These are phyloP conservation scores for Eubasilissa regina DNA, from an alignment of 1,140 invertebrate genomes.

Conservation along the genomic window DNA sequence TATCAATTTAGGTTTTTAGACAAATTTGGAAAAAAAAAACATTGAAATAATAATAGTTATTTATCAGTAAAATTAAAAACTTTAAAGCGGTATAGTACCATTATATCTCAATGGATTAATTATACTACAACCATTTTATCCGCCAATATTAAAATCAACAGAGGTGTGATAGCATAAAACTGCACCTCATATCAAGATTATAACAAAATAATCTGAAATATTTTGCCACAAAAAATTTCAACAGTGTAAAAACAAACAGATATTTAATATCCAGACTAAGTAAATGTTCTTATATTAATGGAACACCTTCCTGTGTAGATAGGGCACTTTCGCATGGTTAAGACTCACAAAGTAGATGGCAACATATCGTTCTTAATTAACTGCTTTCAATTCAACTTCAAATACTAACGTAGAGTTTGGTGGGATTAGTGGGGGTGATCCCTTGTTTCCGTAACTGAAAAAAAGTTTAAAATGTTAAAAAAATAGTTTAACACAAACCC, in stretches of 20 bases:
- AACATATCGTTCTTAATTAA: slow-evolving; percentile 73
- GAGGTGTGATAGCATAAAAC: neutral
- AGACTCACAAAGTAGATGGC: slow-evolving; percentile 8
- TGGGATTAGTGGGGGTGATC: slow-evolving; percentile 87
- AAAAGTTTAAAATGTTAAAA: too few species aligned
- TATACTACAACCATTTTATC: neutral
- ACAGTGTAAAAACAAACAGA: neutral
- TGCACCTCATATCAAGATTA: neutral
- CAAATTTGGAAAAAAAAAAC: neutral
- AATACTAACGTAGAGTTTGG: slow-evolving; percentile 88
- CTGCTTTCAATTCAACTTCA: slow-evolving; percentile 89
- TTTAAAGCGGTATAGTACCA: neutral
- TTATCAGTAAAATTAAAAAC: neutral
- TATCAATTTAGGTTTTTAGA: too few species aligned
- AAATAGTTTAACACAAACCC: too few species aligned
- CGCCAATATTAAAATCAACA: neutral
- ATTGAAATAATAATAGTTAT: neutral
- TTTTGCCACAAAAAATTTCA: neutral
- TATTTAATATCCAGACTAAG: neutral
- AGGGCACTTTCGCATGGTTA: neutral
- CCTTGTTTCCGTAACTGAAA: slow-evolving; percentile 85
- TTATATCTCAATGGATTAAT: neutral
- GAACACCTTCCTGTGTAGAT: neutral
- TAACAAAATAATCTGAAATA: slow-evolving; percentile 6
- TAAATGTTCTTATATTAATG: slow-evolving; percentile 1